phyloP scores from a whole-genome alignment of 2,113 vertebrate species.

The Petrocephalus zakoni region DNA sequence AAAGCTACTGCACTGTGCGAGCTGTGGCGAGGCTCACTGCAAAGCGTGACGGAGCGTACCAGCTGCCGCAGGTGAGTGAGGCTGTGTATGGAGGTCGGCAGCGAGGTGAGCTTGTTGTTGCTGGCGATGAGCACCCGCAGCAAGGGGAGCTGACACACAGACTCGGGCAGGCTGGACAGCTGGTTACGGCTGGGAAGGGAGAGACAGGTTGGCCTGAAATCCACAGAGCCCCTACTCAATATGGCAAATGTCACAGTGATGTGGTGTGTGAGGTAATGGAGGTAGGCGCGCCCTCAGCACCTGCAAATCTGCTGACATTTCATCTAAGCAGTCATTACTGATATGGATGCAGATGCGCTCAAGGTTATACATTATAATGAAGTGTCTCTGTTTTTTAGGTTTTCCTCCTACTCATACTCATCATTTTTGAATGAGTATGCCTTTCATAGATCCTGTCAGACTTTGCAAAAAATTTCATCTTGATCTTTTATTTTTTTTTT shows the following conservation, averaged over 20 bases:
- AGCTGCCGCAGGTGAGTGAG: conserved; percentile 78
- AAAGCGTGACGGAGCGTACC: conserved; percentile 52
- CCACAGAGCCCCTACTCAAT: not conserved
- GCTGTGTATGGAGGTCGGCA: conserved; percentile 66
- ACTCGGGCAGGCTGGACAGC: conserved; percentile 69
- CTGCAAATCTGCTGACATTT: not conserved
- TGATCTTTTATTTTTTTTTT: not conserved
- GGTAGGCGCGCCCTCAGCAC: not conserved
- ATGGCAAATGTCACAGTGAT: not conserved
- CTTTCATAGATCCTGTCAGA: no score
- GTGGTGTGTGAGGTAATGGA: not conserved
- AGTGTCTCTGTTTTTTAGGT: not conserved
- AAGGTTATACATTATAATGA: not conserved
- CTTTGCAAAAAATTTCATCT: not conserved
- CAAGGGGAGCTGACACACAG: conserved; percentile 81
- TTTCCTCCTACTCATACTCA: no score
- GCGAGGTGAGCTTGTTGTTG: conserved; percentile 79
- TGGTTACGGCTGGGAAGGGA: conserved; percentile 76
- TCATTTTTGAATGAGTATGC: not conserved
- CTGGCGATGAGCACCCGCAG: conserved; percentile 81
- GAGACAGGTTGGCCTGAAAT: not conserved
- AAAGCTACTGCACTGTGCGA: not conserved
- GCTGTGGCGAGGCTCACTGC: not conserved
- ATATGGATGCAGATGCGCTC: not conserved
- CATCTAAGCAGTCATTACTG: not conserved